Base-by-base conservation (phyloP, 2,888 invertebrate species). In the Coelinius sp. region DNA sequence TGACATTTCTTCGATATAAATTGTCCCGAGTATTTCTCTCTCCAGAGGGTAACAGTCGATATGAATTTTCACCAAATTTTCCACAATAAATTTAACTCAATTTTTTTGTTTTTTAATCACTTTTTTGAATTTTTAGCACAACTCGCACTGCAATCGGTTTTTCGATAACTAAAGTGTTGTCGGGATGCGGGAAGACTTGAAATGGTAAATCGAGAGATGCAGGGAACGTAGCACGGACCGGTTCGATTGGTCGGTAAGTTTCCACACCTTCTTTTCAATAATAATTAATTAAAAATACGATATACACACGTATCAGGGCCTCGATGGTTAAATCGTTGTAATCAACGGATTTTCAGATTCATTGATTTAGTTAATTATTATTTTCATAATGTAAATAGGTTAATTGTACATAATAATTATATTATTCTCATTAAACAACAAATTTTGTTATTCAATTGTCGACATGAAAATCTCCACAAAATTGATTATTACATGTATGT, bases 181-280 rank as follows among this genome's bases (percentile, higher is more conserved):
- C 74, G 27, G 74, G 79, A 81, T 82, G 78, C 73, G 70, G 70
- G 74, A 78, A 70, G 75, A 76, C 76, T 80, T 78, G 78, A 82
- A 81, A 83, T 82, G 78, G 79, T 78, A 78, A 73, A 78, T 66
- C 53, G 73, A 74, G 77, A 80, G 79, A 75, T 78, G 78, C 79
- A 82, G 81, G 82, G 81, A 71, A 70, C 70, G 70, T 82, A 83
- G 78, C 82, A 80, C 73, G 82, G 81, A 85, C 82, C 82, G 81
- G 82, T 86, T 82, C 75, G 81, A 87, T 87, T 84, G 87, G 87
- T 84, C 82, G 75, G 76, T 81, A 74, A 75, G 78, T 79, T 49
- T 83, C 86, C 86, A 86, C 86, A 84, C 87, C 87, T 87, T 84
- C 84, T 81, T 83, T 81, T 81, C 76, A 68, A 78, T 77, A 68